These are phyloP conservation scores for Drosophila nr. perissopoda DNA, from an alignment of 2,888 invertebrate genomes.

Conservation along the genomic window DNA sequence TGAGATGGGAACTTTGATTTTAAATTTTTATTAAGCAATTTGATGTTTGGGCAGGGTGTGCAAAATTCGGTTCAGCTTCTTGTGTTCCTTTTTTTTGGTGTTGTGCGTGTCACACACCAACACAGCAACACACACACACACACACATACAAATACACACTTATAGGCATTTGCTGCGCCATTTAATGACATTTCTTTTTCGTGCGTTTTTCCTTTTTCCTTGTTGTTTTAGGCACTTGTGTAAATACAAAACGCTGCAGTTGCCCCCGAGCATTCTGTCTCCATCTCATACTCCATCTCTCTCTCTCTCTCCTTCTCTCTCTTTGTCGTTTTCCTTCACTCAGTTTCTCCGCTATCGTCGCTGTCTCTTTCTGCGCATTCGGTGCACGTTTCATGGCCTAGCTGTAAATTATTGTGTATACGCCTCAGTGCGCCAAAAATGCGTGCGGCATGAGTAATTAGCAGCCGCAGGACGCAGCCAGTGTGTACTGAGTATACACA, in stretches of 20 bases:
- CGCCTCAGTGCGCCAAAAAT: slow-evolving; percentile 79
- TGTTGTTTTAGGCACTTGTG: slow-evolving; percentile 46
- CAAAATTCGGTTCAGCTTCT: neutral
- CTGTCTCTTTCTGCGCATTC: slow-evolving; percentile 57
- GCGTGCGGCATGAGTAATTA: slow-evolving; percentile 78
- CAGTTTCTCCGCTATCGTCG: neutral
- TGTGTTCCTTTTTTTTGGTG: neutral
- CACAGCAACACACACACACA: neutral
- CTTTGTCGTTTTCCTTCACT: neutral
- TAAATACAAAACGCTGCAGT: slow-evolving; percentile 28
- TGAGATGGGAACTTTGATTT: neutral
- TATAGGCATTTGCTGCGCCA: slow-evolving; percentile 15
- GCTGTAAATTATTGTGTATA: slow-evolving; percentile 79
- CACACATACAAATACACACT: neutral
- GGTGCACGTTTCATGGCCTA: slow-evolving; percentile 68
- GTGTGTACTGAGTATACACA: neutral
- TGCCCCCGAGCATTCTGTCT: slow-evolving; percentile 1
- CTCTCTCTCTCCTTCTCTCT: neutral
- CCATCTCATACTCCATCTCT: neutral
- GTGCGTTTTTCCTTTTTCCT: neutral
- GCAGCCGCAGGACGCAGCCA: slow-evolving; percentile 43
- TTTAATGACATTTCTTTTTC: slow-evolving; percentile 39
- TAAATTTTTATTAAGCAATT: neutral
- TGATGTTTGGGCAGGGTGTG: neutral
- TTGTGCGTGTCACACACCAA: slow-evolving; percentile 40